phyloP scores from a whole-genome alignment of 1,140 invertebrate genomes.

The Nomia melanderi region DNA sequence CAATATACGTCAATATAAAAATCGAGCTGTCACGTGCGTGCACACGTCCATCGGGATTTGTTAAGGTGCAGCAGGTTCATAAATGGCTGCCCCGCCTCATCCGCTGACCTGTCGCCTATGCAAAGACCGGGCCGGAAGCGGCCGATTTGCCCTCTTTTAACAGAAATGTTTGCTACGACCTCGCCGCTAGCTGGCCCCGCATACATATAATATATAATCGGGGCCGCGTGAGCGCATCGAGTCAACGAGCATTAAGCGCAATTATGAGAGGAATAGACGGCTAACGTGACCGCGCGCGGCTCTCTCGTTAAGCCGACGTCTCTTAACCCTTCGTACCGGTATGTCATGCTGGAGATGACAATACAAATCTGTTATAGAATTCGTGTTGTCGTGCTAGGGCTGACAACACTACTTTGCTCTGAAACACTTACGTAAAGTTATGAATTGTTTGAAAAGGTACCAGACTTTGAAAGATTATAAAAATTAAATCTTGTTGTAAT shows the following conservation, averaged over 20 bases:
- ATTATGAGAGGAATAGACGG: constrained; percentile 46
- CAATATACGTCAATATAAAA: constrained; percentile 54
- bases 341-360: no score
- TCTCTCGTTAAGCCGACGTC: constrained; percentile 27
- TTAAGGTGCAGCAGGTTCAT: constrained; percentile 68
- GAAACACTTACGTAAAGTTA: no score
- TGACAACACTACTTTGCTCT: no score
- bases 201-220: constrained; percentile 50
- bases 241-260: constrained; percentile 46
- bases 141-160: constrained; percentile 65
- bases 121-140: constrained; percentile 57
- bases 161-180: constrained; percentile 57
- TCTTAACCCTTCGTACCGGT: no score
- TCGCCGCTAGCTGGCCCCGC: constrained; percentile 48
- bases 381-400: no score
- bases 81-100: constrained; percentile 65
- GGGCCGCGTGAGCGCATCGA: constrained; percentile 49
- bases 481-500: no score
- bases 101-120: constrained; percentile 63
- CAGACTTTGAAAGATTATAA: no score
- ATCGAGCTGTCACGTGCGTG: constrained; percentile 55
- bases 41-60: constrained; percentile 51
- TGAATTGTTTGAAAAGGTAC: no score
- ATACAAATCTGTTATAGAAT: no score
- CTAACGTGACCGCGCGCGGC: constrained; percentile 13